Evolutionary conservation across 2,888 invertebrate genomes (phyloP), one percentile per base, ranked within the genome.

Genomic region (Hanleya hanleyi): DNA sequence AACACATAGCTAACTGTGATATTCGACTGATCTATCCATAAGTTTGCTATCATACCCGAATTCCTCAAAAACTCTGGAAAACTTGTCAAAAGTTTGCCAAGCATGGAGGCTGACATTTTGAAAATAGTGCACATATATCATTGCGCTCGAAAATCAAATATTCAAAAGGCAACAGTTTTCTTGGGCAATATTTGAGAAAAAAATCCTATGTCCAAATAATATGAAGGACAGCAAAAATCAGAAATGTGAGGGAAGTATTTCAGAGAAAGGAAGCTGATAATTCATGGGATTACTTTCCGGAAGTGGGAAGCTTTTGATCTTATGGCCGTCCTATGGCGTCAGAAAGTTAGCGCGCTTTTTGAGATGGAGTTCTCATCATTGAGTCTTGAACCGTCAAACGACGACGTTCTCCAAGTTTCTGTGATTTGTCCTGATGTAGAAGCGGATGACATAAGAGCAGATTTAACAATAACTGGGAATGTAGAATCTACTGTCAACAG

Each of bases 91-190:
- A 47, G 32, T 65, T 32, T 29, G 15, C 32, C 32, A 12, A 57
- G 4, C 22, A 75, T 64, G 79, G 75, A 70, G 67, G 79, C 79
- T 70, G 79, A 67, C 79, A 79, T 79, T 62, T 79, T 79, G 71
- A 50, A 76, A 50, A 57, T 70, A 70, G 41, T 70, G 12, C 38
- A 1, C 15, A 7, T 47, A n/a, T 47, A 47, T 47, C 22, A 18
- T 47, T 47, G 22, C 47, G 47, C 47, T n/a, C 47, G 3, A 47
- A 47, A 47, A 5, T 4, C 22, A 47, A 47, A n/a, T 7, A 47
- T 18, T 7, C 2, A n/a, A n/a, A n/a, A n/a, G n/a, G n/a, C n/a
- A n/a, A n/a, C n/a, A n/a, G n/a, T n/a, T n/a, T n/a, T n/a, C n/a
- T n/a, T n/a, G n/a, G n/a, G n/a, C n/a, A n/a, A n/a, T n/a, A n/a